phyloP scores from a whole-genome alignment of 2,113 vertebrate species.

The Connochaetes taurinus region DNA sequence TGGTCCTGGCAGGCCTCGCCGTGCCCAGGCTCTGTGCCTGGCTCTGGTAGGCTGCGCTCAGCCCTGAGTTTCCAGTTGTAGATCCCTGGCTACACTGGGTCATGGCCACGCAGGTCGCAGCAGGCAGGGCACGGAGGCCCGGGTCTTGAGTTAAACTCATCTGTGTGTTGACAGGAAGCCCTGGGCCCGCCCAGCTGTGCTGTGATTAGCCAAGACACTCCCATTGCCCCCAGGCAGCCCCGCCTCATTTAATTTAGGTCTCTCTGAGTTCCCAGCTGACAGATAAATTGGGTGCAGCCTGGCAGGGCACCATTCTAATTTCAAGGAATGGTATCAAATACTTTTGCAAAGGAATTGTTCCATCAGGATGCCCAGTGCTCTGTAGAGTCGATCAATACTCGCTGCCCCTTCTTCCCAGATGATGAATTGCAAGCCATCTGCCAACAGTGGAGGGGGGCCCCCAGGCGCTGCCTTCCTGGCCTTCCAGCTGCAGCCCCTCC shows the following conservation, averaged over 20 bases:
- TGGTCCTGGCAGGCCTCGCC: background rate
- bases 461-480: background rate
- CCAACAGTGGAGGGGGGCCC: background rate
- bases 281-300: slow-evolving; percentile 61
- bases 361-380: slow-evolving; percentile 62
- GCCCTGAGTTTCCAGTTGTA: too few species aligned
- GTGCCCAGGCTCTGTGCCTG: background rate
- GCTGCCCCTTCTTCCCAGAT: background rate
- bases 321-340: slow-evolving; percentile 66
- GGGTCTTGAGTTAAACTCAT: background rate
- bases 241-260: slow-evolving; percentile 46
- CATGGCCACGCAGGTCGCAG: background rate
- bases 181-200: accelerated
- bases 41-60: background rate
- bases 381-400: slow-evolving; percentile 68
- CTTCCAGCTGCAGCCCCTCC: slow-evolving; percentile 28
- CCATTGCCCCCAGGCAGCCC: slow-evolving; percentile 53
- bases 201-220: slow-evolving; percentile 63
- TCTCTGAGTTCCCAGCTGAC: slow-evolving; percentile 50
- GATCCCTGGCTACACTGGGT: background rate
- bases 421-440: slow-evolving; percentile 65
- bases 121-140: background rate
- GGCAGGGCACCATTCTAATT: slow-evolving; percentile 71
- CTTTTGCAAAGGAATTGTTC: slow-evolving; percentile 71
- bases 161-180: background rate